Evolutionary conservation across 2,888 invertebrate genomes (phyloP), one percentile per base, ranked within the genome.

Genomic region (Lycaena phlaeas): DNA sequence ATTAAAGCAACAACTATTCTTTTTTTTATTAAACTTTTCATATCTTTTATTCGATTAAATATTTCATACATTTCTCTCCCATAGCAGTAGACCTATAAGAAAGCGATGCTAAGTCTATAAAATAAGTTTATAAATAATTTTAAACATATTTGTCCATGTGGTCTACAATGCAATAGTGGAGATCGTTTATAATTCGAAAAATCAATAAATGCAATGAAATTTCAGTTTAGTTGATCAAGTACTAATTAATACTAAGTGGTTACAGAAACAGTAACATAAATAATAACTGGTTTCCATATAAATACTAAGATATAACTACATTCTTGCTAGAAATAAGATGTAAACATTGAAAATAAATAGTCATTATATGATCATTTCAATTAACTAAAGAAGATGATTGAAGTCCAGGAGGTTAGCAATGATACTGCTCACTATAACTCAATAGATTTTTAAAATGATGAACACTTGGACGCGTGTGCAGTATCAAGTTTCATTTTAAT

Each of bases 201-300:
- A 36, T 27, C 29, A 61, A 67, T 61, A 74, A 70, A 72, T 73
- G 68, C 70, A 71, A 59, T 61, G 64, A 44, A 39, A 41, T 43
- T 46, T 42, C 42, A 38, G 40, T 42, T 42, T 43, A 38, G 40
- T 42, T 42, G 38, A 47, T 48, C 44, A 12, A 41, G 44, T 49
- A 45, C 49, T 52, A 54, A 48, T 45, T 54, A 57, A 57, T 57
- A 56, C 56, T 55, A 55, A 45, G 45, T 47, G 47, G 51, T 50
- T 52, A 52, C 53, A 53, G 54, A 53, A 54, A 53, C n/a, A n/a
- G n/a, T n/a, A n/a, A n/a, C 51, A 51, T 54, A 49, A 51, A 56
- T 52, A 54, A 25, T 39, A 39, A 34, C 34, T 34, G 34, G 34
- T 34, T 34, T 34, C 34, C n/a, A n/a, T n/a, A 18, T 22, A 34